These are phyloP conservation scores for Atherinosoma microstoma DNA, from an alignment of 2,797 vertebrate species.

Conservation along the genomic window DNA sequence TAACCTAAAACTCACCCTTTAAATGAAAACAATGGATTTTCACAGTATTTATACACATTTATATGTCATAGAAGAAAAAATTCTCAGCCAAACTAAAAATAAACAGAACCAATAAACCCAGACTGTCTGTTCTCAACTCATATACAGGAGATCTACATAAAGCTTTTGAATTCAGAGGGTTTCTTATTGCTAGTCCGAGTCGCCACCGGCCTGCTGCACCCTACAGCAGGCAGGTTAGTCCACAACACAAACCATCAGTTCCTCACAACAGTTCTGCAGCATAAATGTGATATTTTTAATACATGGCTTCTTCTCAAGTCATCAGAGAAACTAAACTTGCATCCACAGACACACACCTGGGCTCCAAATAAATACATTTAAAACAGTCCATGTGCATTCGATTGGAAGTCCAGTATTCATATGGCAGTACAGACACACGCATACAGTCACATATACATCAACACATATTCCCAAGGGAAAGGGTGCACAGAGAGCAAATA, in stretches of 20 bases:
- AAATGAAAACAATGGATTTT: conserved; percentile 93
- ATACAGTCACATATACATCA: conserved; percentile 19
- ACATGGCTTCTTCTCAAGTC: conserved; percentile 90
- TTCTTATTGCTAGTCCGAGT: conserved; percentile 89
- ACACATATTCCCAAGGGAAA: conserved; percentile 37
- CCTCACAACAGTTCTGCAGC: conserved; percentile 82
- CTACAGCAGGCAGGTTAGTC: conserved; percentile 63
- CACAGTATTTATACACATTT: conserved; percentile 92
- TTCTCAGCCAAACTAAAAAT: conserved; percentile 86
- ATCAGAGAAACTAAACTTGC: conserved; percentile 59
- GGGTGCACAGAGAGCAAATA: conserved; percentile 40
- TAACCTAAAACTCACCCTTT: conserved; percentile 95
- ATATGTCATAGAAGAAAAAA: conserved; percentile 62
- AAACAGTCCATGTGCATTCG: conserved; percentile 77
- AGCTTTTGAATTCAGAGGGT: conserved; percentile 91
- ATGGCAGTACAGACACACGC: conserved; percentile 54
- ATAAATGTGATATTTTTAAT: conserved; percentile 81
- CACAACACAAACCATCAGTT: conserved; percentile 61
- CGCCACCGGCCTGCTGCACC: conserved; percentile 61
- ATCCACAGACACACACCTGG: conserved; percentile 62
- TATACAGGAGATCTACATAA: conserved; percentile 89
- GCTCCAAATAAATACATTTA: conserved; percentile 85
- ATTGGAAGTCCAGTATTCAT: conserved; percentile 78
- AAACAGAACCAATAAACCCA: conserved; percentile 85
- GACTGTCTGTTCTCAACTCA: conserved; percentile 81